Base-by-base conservation (phyloP, 2,797 vertebrate species). In the Gymnothorax reevesii region DNA sequence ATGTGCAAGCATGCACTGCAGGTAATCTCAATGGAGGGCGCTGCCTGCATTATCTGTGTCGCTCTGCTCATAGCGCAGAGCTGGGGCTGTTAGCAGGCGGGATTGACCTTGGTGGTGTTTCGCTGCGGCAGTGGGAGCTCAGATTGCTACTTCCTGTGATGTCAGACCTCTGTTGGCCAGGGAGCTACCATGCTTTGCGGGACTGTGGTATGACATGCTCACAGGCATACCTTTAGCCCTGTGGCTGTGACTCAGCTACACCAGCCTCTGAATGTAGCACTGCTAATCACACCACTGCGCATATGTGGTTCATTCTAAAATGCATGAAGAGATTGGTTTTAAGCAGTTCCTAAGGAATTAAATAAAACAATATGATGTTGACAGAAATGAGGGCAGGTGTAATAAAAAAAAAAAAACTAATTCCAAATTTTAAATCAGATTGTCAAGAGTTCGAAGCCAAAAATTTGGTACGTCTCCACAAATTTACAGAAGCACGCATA, bases 221-320 rank as follows among this genome's bases (percentile, higher is more conserved):
- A 13, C 42, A 52, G 9, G 27, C 77, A 22, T 17, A 42, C 52
- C 22, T 4, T 82, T 55, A 57, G 22, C 54, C 25, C 42, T 54
- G 75, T 59, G 82, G 27, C 42, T 54, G 75, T 59, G 82, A 59
- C 22, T 83, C 82, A 25, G 54, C 80, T 82, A n/a, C 80, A 57
- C 22, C 55, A 55, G 57, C 55, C 82, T 83, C 57, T 83, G 52
- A 55, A 57, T 82, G 54, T 54, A 57, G 33, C 22, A 52, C 22
- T 4, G 52, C n/a, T 57, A 54, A 79, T 79, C 75, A 54, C 75
- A 49, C 49, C 75, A 79, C 75, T 52, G 49, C 52, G 9, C 15
- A n/a, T 22, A 20, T 54, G 75, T 7, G 42, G 12, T 8, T 7
- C 20, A 52, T 4, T 15, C 7, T 12, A 7, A 22, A 66, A 7